These are phyloP conservation scores for Montifringilla adamsi DNA, from an alignment of 2,113 vertebrate species.

Conservation along the genomic window DNA sequence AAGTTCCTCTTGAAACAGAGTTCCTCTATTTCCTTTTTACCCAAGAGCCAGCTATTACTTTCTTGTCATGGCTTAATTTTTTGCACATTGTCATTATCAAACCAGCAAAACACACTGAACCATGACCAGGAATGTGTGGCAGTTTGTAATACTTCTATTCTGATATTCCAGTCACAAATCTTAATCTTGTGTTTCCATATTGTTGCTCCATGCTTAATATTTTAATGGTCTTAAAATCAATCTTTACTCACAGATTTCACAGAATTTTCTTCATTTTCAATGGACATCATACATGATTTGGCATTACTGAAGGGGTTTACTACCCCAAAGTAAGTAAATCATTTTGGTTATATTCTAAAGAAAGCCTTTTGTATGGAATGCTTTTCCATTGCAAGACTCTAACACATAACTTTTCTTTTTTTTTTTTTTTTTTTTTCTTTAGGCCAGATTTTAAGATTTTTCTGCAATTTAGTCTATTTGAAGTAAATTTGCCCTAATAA, in stretches of 20 bases:
- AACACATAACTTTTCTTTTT: background rate
- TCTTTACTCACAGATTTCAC: constrained; percentile 70
- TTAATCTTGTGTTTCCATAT: background rate
- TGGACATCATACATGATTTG: background rate
- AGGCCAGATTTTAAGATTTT: background rate
- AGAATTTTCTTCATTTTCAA: constrained; percentile 75
- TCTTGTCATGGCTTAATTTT: background rate
- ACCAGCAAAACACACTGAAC: background rate
- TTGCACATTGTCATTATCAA: background rate
- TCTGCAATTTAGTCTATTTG: background rate
- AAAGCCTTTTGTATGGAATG: background rate
- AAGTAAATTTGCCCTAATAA: background rate
- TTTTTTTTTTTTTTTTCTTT: background rate
- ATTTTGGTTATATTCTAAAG: background rate
- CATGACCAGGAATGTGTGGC: background rate
- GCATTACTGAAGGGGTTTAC: constrained; percentile 69
- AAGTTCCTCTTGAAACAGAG: background rate
- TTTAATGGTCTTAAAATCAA: background rate
- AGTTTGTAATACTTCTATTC: background rate
- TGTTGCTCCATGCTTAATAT: background rate
- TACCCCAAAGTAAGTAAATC: constrained; percentile 62
- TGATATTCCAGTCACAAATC: background rate
- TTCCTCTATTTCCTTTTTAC: background rate
- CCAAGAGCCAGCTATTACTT: background rate
- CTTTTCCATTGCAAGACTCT: background rate